Evolutionary conservation across 2,888 invertebrate genomes (phyloP), one percentile per base, ranked within the genome.

Genomic region (Scaptodrosophila latifasciaeformis): DNA sequence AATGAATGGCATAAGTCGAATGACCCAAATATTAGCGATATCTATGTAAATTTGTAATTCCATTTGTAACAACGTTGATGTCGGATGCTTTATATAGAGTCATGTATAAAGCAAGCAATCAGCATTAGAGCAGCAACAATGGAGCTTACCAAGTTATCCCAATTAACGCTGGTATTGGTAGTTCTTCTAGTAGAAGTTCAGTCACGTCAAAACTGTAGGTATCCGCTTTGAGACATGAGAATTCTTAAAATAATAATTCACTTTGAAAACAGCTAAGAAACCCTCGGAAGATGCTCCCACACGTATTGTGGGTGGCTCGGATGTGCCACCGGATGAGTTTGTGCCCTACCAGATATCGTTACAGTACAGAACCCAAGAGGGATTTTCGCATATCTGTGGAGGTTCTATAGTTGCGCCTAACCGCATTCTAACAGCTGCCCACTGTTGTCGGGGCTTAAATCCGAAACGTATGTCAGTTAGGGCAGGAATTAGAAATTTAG

Each of bases 311-410:
- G 85, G 84, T 12, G 85, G 85, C 1, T 48, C 54, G 2, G 77
- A 82, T 58, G 62, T 84, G 15, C 81, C 69, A 1, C 19, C 29
- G 0, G 80, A 57, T 5, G 68, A 67, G 43, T 80, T 70, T 35
- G 75, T 86, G 47, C 83, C 85, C 4, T 86, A 86, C 54, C 86
- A 86, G 64, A 72, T 86, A 0, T 86, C 86, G 1, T 31, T 85
- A 31, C 84, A 85, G 53, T 76, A 82, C 46, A 48, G n/a, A 0
- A 67, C 62, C 6, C 50, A 39, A 6, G 65, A 63, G 2, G 72
- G 56, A 5, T 67, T 77, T 31, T 44, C 62, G 15, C 86, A 86
- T 42, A 83, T 79, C 55, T 86, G 86, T 52, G 85, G 86, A 2
- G 86, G 86, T 13, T 84, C 85, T 0, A 86, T 86, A 17, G 75